Evolutionary conservation across 2,888 invertebrate species (phyloP).

Genomic region (Rhyacophila evoluta): DNA sequence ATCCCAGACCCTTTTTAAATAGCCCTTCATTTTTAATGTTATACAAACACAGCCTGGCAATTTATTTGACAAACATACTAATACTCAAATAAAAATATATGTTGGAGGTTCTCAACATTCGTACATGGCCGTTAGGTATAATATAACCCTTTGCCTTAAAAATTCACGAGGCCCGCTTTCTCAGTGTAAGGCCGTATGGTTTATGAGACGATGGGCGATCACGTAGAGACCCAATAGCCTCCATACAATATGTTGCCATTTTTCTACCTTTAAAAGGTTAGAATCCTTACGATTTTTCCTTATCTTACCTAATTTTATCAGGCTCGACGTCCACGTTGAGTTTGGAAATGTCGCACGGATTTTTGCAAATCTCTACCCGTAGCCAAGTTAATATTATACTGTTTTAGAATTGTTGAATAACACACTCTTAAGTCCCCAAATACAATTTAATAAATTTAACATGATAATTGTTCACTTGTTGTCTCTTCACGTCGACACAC

Average conservation of each 20-base stretch:
- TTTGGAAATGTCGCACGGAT: constrained; percentile 25
- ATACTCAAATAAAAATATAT: not conserved
- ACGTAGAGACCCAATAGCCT: constrained; percentile 47
- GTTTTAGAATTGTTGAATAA: not conserved
- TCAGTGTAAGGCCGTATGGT: constrained; percentile 41
- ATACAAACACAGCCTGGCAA: constrained; percentile 5
- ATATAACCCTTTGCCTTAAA: constrained; percentile 42
- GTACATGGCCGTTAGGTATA: constrained; percentile 11
- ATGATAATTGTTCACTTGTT: too few relatives aligned
- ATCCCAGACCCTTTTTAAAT: constrained; percentile 18
- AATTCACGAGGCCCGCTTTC: constrained; percentile 45
- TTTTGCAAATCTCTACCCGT: not conserved
- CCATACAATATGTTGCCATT: constrained; percentile 51
- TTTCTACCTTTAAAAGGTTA: constrained; percentile 45
- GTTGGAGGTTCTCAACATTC: constrained; percentile 17
- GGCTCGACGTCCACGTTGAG: constrained; percentile 32
- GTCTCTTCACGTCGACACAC: too few relatives aligned
- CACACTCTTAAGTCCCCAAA: too few relatives aligned
- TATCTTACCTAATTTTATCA: constrained; percentile 51
- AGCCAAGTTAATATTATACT: not conserved
- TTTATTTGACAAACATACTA: constrained; percentile 29
- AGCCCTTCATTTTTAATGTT: constrained; percentile 16
- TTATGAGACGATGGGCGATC: constrained; percentile 48
- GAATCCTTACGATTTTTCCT: constrained; percentile 40
- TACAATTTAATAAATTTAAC: too few relatives aligned